Evolutionary conservation across 2,888 invertebrate species (phyloP).

Genomic region (Lithophane socia): DNA sequence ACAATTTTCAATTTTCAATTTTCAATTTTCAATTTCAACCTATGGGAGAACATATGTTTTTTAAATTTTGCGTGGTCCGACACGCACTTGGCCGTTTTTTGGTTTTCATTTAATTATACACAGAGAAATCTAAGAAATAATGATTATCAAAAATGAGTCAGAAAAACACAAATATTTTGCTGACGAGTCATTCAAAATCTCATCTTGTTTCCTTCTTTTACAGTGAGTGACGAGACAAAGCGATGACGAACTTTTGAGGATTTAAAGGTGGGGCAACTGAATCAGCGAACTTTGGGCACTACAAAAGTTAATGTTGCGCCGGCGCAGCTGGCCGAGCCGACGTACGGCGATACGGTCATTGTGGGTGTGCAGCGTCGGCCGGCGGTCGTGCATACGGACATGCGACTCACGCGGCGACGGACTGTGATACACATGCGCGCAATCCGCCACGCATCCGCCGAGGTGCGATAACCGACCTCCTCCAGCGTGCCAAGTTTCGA

Average conservation of each 20-base stretch:
- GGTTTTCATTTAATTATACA: neutral
- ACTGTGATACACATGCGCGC: constrained; percentile 78
- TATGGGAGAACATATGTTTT: too few species aligned
- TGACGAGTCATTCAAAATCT: constrained; percentile 34
- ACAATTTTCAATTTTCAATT: too few species aligned
- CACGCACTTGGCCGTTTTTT: too few species aligned
- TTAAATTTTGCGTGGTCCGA: too few species aligned
- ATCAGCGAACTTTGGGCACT: constrained; percentile 62
- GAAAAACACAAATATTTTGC: constrained; percentile 19
- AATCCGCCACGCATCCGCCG: constrained; percentile 72
- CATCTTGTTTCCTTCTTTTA: constrained; percentile 53
- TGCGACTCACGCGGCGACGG: constrained; percentile 78
- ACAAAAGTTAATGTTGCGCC: constrained; percentile 45
- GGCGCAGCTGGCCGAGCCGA: constrained; percentile 54
- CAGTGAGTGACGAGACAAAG: constrained; percentile 58
- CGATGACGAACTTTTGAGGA: constrained; percentile 65
- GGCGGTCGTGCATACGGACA: constrained; percentile 70
- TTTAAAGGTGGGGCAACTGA: constrained; percentile 68
- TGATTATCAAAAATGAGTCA: neutral
- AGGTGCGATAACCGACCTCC: constrained; percentile 84
- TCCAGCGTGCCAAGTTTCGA: constrained; percentile 83
- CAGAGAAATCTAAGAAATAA: neutral
- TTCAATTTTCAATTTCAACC: too few species aligned
- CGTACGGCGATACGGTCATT: constrained; percentile 69
- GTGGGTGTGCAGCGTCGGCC: constrained; percentile 67